Conservation (phyloP, 64 coral and sea anemone species). For the Actinia tenebrosa region DNA sequence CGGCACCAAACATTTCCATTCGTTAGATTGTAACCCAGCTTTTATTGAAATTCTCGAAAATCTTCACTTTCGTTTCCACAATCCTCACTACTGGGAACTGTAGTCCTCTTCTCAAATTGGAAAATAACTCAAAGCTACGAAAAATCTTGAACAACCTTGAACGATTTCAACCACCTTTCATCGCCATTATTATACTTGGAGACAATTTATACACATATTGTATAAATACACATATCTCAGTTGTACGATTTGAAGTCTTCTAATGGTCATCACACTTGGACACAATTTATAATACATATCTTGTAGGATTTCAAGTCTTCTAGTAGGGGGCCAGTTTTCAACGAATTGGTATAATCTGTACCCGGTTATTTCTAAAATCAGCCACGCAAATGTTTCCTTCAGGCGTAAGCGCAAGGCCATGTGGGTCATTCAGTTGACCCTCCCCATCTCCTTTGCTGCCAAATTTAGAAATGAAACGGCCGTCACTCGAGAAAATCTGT, state of each 20-base stretch:
- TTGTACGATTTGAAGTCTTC: too few relatives aligned
- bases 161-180: background rate
- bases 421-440: constrained; percentile 94
- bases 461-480: constrained; percentile 91
- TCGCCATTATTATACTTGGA: background rate
- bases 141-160: background rate
- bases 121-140: background rate
- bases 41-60: too few relatives aligned
- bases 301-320: background rate
- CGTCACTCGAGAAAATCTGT: constrained; percentile 91
- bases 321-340: background rate
- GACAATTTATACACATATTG: background rate
- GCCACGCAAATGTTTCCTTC: constrained; percentile 93
- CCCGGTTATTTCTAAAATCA: constrained; percentile 95
- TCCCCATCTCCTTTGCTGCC: constrained; percentile 97
- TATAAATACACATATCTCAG: background rate
- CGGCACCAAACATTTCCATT: background rate
- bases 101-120: background rate
- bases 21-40: background rate
- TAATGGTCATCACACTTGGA: background rate
- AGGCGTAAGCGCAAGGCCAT: constrained; percentile 83
- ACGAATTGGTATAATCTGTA: constrained; percentile 53
- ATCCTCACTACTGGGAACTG: background rate
- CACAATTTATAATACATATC: background rate
- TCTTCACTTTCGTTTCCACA: background rate